phyloP scores from a whole-genome alignment of 2,113 vertebrate genomes.

The Actinemys pallida region DNA sequence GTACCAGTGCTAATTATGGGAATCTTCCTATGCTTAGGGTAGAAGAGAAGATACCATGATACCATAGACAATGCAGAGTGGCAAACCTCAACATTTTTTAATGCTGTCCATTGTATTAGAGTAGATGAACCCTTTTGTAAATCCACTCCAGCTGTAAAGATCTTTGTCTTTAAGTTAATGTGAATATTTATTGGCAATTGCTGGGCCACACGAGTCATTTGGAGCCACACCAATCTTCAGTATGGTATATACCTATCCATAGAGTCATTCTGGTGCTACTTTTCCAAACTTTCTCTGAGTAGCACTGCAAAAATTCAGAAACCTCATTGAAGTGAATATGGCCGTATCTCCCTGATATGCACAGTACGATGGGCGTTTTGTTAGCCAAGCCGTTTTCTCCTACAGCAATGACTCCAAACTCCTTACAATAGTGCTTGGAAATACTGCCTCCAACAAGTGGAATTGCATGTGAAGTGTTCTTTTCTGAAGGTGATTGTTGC shows the following conservation, averaged over 20 bases:
- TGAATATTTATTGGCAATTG: background rate
- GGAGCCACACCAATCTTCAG: background rate
- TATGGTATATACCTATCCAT: background rate
- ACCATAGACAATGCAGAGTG: accelerated
- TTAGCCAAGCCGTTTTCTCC: background rate
- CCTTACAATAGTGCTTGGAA: background rate
- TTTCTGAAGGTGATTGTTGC: background rate
- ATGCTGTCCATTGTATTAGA: background rate
- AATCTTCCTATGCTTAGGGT: background rate
- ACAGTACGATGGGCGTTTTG: background rate
- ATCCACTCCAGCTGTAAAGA: background rate
- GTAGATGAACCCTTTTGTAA: background rate
- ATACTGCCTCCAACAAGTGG: background rate
- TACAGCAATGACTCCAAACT: background rate
- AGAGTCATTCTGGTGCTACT: background rate
- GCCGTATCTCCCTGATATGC: background rate
- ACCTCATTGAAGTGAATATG: background rate
- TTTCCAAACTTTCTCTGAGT: background rate
- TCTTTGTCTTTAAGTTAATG: background rate
- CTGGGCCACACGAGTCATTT: background rate
- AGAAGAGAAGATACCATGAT: background rate
- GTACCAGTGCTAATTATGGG: background rate
- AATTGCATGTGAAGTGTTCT: background rate
- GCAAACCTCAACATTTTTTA: background rate
- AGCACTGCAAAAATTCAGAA: background rate